Conservation (phyloP, 2,113 vertebrate species). For the Odocoileus virginianus region DNA sequence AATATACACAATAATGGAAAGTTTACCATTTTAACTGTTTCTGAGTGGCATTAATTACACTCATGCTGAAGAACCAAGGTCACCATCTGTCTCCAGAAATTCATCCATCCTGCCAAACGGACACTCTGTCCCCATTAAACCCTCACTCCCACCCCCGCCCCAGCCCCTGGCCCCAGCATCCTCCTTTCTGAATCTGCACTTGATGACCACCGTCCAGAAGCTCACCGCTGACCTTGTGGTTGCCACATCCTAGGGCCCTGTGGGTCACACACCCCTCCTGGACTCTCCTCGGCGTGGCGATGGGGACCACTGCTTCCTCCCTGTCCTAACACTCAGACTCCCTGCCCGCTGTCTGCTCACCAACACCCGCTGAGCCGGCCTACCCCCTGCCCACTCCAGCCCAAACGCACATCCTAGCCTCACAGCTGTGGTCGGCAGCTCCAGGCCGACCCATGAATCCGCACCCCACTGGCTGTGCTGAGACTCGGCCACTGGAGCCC, state of each 20-base stretch:
- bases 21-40: background rate
- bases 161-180: background rate
- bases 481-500: fast-evolving
- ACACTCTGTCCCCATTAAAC: background rate
- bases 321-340: background rate
- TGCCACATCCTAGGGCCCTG: background rate
- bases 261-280: background rate
- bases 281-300: background rate
- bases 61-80: fast-evolving
- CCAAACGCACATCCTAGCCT: background rate
- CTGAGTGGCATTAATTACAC: background rate
- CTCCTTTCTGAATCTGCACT: background rate
- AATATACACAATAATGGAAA: fast-evolving
- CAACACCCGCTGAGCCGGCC: background rate
- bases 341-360: too few relatives aligned
- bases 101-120: background rate
- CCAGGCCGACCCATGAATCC: fast-evolving
- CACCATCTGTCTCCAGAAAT: background rate
- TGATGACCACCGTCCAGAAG: background rate
- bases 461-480: background rate
- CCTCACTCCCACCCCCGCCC: fast-evolving
- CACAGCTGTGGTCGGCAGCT: background rate
- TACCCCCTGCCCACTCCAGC: background rate
- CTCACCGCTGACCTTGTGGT: background rate
- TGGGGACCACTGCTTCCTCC: background rate